phyloP scores from a whole-genome alignment of 2,888 invertebrate genomes.

The Ptycholaimellus sp. region DNA sequence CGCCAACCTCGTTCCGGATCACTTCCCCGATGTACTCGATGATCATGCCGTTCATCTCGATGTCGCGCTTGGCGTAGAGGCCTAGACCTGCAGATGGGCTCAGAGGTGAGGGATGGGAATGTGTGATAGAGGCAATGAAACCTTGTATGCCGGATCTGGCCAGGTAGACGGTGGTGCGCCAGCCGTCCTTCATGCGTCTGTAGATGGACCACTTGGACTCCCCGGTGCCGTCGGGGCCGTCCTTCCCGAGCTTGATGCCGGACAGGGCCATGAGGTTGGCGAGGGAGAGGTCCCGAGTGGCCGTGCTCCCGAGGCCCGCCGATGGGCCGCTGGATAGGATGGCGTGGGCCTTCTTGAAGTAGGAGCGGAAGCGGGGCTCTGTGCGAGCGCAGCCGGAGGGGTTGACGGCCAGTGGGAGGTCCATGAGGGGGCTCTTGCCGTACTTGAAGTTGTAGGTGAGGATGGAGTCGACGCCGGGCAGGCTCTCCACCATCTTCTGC shows the following conservation, averaged over 20 bases:
- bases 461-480: slow-evolving; percentile 85
- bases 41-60: slow-evolving; percentile 97
- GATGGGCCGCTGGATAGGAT: too few species aligned
- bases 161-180: slow-evolving; percentile 87
- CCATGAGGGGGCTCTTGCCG: slow-evolving; percentile 76
- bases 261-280: too few species aligned
- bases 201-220: slow-evolving; percentile 97
- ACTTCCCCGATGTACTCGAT: slow-evolving; percentile 98
- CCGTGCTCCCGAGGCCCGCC: too few species aligned
- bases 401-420: slow-evolving; percentile 85
- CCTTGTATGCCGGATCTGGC: too few species aligned
- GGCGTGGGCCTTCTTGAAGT: slow-evolving; percentile 50
- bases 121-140: too few species aligned
- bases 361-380: slow-evolving; percentile 55
- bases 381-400: slow-evolving; percentile 77
- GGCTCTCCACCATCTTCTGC: slow-evolving; percentile 60
- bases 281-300: neutral
- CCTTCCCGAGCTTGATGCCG: too few species aligned
- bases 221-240: too few species aligned
- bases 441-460: slow-evolving; percentile 75
- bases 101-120: neutral
- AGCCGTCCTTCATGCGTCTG: slow-evolving; percentile 94
- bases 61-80: slow-evolving; percentile 78
- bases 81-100: too few species aligned
- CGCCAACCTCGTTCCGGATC: slow-evolving; percentile 55